Evolutionary conservation across 2,888 invertebrate genomes (phyloP).

Genomic region (Sminthurides aquaticus): DNA sequence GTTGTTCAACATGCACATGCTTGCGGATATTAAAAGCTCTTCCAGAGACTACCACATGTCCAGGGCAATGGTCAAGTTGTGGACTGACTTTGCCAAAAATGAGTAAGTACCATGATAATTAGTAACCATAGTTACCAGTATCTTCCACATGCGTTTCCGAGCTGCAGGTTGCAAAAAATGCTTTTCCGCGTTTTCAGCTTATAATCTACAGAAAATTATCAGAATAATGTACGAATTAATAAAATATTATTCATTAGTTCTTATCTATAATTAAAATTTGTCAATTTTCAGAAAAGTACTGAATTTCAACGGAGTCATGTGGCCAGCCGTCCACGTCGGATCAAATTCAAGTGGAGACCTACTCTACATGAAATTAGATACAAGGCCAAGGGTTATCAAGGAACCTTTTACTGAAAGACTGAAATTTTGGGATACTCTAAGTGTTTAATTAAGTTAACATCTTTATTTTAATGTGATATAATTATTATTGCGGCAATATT

Average conservation of each 20-base stretch:
- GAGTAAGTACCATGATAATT: conserved; percentile 33
- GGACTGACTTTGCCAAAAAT: conserved; percentile 36
- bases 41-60: conserved; percentile 39
- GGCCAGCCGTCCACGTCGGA: conserved; percentile 28
- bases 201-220: no score
- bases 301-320: conserved; percentile 32
- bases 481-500: no score
- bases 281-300: conserved; percentile 25
- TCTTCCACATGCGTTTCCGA: no score
- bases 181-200: no score
- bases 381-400: conserved; percentile 32
- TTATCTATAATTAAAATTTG: neutral
- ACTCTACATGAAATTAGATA: conserved; percentile 38
- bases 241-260: no score
- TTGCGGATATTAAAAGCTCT: conserved; percentile 35
- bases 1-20: conserved; percentile 34
- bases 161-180: no score
- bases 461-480: no score
- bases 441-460: conserved; percentile 9
- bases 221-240: no score
- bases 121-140: neutral
- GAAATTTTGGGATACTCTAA: conserved; percentile 38
- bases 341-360: conserved; percentile 27
- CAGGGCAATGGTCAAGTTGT: conserved; percentile 28
- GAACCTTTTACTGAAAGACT: conserved; percentile 38